Evolutionary conservation across 2,113 vertebrate species (phyloP), one percentile per base, ranked within the genome.

Genomic region (Tyrannus savana): DNA sequence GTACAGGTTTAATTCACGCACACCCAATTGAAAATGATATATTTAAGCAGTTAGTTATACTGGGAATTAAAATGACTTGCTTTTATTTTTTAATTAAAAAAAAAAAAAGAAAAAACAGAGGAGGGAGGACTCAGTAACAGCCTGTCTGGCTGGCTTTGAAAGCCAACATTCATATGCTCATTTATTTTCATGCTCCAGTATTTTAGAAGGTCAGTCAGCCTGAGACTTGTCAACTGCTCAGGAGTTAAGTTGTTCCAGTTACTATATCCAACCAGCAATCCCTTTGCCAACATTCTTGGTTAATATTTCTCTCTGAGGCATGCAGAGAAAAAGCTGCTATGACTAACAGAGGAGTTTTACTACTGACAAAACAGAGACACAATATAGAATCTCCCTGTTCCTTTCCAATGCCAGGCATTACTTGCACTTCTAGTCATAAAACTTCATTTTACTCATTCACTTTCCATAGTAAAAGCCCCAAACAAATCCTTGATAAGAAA

Each of bases 101-200:
- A 59, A 59, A 58, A 14, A 67, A 35, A 35, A 14, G 28, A 25
- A 33, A 35, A 27, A 28, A 50, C 30, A 33, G 0, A 56, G 39
- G 35, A 50, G 24, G 35, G 52, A 79, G 39, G 56, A 74, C 49
- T 63, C 53, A 49, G 76, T 88, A 89, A 89, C 39, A 74, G 86
- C 69, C 68, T 68, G 90, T 1, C 88, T 88, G 76, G 2, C 88
- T 88, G 59, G 67, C 85, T 94, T 81, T 87, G 80, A 93, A 93
- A 93, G 83, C 83, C 77, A 87, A 87, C 80, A 53, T 79, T 96
- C 73, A 81, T 60, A 42, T 31, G 41, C 68, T 87, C 93, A 68
- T 79, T 94, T 94, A 55, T 90, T 95, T 92, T 95, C 95, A 95
- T 82, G 94, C 87, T 89, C 66, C 90, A 74, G 41, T 58, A 87